phyloP scores from a whole-genome alignment of 53 echinoderm and acorn worm genomes.

The Zoroaster sp. region DNA sequence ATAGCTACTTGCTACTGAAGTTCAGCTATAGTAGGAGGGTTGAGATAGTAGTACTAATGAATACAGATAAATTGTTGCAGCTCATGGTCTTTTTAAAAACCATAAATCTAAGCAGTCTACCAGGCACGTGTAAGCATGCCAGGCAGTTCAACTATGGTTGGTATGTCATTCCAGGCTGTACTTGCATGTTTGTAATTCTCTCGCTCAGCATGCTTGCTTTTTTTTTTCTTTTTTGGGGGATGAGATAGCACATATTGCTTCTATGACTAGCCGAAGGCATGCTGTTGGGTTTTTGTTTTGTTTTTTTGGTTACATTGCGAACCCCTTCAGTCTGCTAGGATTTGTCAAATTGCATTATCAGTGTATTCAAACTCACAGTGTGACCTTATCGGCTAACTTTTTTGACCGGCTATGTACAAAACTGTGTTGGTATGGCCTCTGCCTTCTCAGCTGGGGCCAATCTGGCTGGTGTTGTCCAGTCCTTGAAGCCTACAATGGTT shows the following conservation, averaged over 20 bases:
- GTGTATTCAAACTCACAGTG: neutral
- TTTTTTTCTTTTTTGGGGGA: neutral
- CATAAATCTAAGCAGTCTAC: neutral
- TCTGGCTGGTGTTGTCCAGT: neutral
- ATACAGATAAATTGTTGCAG: no score
- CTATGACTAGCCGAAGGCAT: slow-evolving; percentile 5
- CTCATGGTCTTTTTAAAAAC: no score
- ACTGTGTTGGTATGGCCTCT: neutral
- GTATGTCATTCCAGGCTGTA: neutral
- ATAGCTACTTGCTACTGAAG: no score
- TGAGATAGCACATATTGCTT: slow-evolving; percentile 4
- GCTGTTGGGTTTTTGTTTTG: neutral
- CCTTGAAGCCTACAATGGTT: neutral
- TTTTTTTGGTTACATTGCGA: neutral
- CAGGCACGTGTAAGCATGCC: neutral
- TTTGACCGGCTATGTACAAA: neutral
- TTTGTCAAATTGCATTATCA: neutral
- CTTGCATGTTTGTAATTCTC: slow-evolving; percentile 51
- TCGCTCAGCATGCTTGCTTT: slow-evolving; percentile 10
- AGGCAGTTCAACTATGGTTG: slow-evolving; percentile 5
- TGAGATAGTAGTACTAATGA: no score
- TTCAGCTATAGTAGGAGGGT: no score
- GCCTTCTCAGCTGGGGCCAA: neutral
- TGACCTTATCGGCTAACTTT: neutral
- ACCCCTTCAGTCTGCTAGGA: no score